These are phyloP conservation scores for Pseudomyrmex concolor DNA, from an alignment of 1,140 invertebrate genomes.

Conservation along the genomic window DNA sequence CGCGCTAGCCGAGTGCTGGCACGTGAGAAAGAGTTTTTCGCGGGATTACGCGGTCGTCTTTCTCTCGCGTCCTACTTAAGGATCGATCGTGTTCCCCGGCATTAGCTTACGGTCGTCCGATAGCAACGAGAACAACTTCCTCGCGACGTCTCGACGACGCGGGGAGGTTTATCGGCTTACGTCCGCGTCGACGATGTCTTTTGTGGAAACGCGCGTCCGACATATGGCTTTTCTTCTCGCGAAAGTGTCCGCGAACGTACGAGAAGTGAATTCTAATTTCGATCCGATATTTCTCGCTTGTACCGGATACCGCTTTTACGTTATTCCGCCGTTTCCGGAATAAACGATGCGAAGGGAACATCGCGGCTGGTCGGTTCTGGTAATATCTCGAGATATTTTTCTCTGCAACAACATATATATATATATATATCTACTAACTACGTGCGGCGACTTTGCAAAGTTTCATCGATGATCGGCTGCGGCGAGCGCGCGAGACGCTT, in stretches of 20 bases:
- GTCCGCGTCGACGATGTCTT: background rate
- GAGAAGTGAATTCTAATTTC: slow-evolving; percentile 46
- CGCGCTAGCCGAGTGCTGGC: background rate
- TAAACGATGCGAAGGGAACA: slow-evolving; percentile 13
- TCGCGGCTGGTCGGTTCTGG: slow-evolving; percentile 11
- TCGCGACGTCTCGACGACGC: slow-evolving; percentile 1
- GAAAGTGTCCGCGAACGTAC: background rate
- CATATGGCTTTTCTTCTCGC: background rate
- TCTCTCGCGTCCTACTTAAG: slow-evolving; percentile 24
- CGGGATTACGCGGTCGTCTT: slow-evolving; percentile 54
- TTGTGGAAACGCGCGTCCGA: background rate
- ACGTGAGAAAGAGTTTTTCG: slow-evolving; percentile 64
- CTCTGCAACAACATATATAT: background rate
- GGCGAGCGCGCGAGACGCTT: background rate
- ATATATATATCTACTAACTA: background rate
- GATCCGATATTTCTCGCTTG: background rate
- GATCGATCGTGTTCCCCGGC: slow-evolving; percentile 54
- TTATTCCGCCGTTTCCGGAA: background rate
- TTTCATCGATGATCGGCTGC: background rate
- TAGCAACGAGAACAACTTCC: slow-evolving; percentile 14
- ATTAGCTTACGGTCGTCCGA: slow-evolving; percentile 34
- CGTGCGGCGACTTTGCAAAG: background rate
- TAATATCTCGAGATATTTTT: slow-evolving; percentile 12
- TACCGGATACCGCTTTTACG: background rate
- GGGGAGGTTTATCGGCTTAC: slow-evolving; percentile 47